Evolutionary conservation across 1,140 invertebrate genomes (phyloP), one percentile per base, ranked within the genome.

Genomic region (Sinonovacula constricta): DNA sequence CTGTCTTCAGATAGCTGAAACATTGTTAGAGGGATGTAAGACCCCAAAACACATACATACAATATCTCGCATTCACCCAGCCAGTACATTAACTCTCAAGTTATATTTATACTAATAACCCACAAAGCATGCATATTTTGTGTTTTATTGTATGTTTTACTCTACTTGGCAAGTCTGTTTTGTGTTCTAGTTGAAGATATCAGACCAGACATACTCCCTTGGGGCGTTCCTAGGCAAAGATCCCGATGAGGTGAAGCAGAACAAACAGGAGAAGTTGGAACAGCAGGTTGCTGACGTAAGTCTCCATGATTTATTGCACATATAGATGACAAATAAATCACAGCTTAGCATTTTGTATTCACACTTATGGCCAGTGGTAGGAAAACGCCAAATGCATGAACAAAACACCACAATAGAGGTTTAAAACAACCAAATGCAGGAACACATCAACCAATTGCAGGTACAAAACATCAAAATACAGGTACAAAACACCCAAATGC

Each of bases 141-240:
- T n/a, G n/a, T n/a, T n/a, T n/a, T n/a, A n/a, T n/a, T n/a, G n/a
- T n/a, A n/a, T n/a, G n/a, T n/a, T n/a, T n/a, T n/a, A n/a, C n/a
- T n/a, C n/a, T n/a, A n/a, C n/a, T n/a, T n/a, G n/a, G n/a, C n/a
- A n/a, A n/a, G n/a, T n/a, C n/a, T n/a, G n/a, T n/a, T n/a, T n/a
- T n/a, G 36, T 34, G 62, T 65, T 79, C n/a, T 76, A 88, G 87
- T 60, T 87, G 53, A 88, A 89, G 76, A 85, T 85, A 22, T 88
- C 88, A 39, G 88, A 90, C 67, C 89, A 90, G 75, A 87, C 87
- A 12, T 90, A 89, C 62, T 89, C 88, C 57, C 85, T 91, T 77
- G 87, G 88, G 36, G 87, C 88, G 45, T 90, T 89, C 66, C 80
- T 91, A 39, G 90, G 90, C 26, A 91, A 90, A 81, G 88, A 90